phyloP scores from a whole-genome alignment of 1,140 invertebrate species.

The Holcopasites calliopsidis region DNA sequence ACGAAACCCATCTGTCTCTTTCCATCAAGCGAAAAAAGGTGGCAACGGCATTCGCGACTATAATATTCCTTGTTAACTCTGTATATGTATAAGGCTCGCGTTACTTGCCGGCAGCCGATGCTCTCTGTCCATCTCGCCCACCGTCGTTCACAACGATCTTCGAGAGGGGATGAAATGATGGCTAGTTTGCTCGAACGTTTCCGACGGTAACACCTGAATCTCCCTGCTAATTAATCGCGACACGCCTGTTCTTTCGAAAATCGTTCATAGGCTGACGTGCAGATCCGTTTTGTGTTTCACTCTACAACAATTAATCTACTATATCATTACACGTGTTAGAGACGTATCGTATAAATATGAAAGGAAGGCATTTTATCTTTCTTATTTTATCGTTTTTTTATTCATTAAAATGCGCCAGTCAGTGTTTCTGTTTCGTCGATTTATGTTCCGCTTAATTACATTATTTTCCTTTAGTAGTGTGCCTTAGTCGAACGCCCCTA shows the following conservation, averaged over 20 bases:
- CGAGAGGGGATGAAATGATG: slow-evolving; percentile 35
- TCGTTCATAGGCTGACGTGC: neutral
- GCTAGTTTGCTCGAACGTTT: slow-evolving; percentile 7
- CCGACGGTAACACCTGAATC: slow-evolving; percentile 36
- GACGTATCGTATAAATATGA: slow-evolving; percentile 46
- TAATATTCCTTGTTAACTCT: neutral
- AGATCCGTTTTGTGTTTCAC: neutral
- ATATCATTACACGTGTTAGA: slow-evolving; percentile 40
- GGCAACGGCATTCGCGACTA: neutral
- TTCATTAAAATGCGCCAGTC: slow-evolving; percentile 21
- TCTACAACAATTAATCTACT: slow-evolving; percentile 30
- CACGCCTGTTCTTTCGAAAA: neutral
- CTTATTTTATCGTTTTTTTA: slow-evolving; percentile 23
- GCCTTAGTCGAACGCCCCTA: slow-evolving; percentile 8
- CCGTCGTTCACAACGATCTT: slow-evolving; percentile 58
- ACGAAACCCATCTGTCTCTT: neutral
- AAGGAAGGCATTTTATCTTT: slow-evolving; percentile 49
- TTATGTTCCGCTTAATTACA: neutral
- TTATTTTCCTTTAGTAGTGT: slow-evolving; percentile 19
- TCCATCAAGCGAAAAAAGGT: slow-evolving; percentile 14
- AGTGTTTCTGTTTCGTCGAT: slow-evolving; percentile 24
- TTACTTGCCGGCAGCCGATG: slow-evolving; percentile 72
- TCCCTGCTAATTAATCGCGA: neutral
- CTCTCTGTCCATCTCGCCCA: slow-evolving; percentile 66
- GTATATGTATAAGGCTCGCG: slow-evolving; percentile 78